Conservation (phyloP, 2,888 invertebrate genomes). For the Lysandra coridon region DNA sequence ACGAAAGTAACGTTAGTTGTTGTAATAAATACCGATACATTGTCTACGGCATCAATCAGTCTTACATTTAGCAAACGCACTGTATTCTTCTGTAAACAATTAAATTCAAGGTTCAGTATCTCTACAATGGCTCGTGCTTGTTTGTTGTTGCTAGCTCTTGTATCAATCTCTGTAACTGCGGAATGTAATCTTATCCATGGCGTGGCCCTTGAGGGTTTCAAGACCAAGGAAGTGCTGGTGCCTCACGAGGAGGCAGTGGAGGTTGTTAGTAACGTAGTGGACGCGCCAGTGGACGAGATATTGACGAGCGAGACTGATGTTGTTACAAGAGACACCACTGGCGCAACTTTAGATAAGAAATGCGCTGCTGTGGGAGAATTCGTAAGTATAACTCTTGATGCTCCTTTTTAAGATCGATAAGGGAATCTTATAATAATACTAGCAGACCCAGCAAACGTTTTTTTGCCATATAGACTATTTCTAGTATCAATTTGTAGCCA, state of each 20-base stretch:
- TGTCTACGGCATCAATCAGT: neutral
- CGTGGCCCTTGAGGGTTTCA: neutral
- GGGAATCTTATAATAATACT: too few relatives aligned
- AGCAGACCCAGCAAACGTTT: too few relatives aligned
- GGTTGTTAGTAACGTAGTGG: neutral
- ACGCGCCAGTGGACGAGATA: constrained; percentile 13
- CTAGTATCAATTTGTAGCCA: too few relatives aligned
- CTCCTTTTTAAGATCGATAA: neutral
- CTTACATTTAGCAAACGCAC: neutral
- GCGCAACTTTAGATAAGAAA: neutral
- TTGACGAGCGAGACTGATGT: neutral
- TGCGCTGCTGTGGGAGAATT: constrained; percentile 61
- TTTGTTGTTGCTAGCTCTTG: neutral
- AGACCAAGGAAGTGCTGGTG: constrained; percentile 12
- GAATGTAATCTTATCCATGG: constrained; percentile 20
- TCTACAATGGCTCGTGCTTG: neutral
- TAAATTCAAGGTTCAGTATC: neutral
- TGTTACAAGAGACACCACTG: neutral
- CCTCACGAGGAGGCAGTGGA: constrained; percentile 7
- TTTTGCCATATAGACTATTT: too few relatives aligned
- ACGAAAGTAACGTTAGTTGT: constrained; percentile 16
- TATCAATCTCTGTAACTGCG: neutral
- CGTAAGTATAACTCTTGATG: constrained; percentile 50
- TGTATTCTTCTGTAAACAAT: neutral
- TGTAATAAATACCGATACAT: constrained; percentile 6